Evolutionary conservation across 2,113 vertebrate genomes (phyloP).

Genomic region (Salvelinus fontinalis): DNA sequence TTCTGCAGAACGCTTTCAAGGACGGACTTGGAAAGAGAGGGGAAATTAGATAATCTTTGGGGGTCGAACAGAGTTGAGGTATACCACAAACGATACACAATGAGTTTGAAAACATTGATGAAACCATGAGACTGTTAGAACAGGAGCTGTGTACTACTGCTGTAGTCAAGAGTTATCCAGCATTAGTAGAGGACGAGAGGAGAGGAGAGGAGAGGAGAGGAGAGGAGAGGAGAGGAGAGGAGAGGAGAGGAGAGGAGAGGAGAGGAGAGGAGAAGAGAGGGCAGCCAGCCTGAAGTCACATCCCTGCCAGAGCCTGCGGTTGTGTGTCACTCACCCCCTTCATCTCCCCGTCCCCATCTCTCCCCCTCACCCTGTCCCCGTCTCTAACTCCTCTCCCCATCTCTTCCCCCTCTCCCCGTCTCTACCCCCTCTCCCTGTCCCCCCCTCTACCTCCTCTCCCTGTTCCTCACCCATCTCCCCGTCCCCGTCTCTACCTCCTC

Average conservation of each 20-base stretch:
- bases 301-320: slow-evolving; percentile 25
- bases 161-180: too few species aligned
- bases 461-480: too few species aligned
- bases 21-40: background rate
- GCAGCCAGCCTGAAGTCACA: slow-evolving; percentile 19
- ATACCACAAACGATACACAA: slow-evolving; percentile 43
- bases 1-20: slow-evolving; percentile 39
- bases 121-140: background rate
- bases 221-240: background rate
- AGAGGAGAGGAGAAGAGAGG: too few species aligned
- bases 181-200: background rate
- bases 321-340: slow-evolving; percentile 43
- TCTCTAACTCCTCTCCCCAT: too few species aligned
- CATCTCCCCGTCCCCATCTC: background rate
- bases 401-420: too few species aligned
- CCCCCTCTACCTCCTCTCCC: too few species aligned
- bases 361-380: too few species aligned
- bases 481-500: too few species aligned
- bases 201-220: too few species aligned
- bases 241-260: background rate
- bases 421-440: too few species aligned
- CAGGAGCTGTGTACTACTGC: too few species aligned
- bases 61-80: slow-evolving; percentile 63
- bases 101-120: slow-evolving; percentile 2
- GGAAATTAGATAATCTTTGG: slow-evolving; percentile 61